Conservation (phyloP, 2,888 invertebrate species). For the Pterostichus niger region DNA sequence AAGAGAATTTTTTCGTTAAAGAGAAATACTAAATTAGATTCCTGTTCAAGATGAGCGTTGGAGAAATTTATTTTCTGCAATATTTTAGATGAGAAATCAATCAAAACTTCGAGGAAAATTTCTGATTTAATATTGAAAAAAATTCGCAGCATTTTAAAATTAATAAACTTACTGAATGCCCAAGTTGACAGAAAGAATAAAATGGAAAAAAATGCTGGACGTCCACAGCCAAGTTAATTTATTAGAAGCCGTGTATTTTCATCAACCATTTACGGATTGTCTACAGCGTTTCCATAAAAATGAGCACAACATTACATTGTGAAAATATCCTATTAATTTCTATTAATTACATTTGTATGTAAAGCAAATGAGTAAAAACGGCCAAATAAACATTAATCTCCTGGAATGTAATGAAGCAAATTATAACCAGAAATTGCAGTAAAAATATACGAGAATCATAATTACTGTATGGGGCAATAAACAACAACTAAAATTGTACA, state of each 20-base stretch:
- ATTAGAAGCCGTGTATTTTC: conserved; percentile 42
- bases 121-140: conserved; percentile 38
- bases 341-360: conserved; percentile 56
- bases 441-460: conserved; percentile 49
- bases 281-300: conserved; percentile 37
- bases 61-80: not conserved
- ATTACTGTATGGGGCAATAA: not conserved
- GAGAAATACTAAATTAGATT: too few relatives aligned
- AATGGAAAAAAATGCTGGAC: conserved; percentile 28
- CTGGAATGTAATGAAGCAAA: conserved; percentile 46
- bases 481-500: conserved; percentile 1
- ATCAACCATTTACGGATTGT: conserved; percentile 43
- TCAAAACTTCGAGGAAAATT: conserved; percentile 29
- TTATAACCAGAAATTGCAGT: conserved; percentile 49
- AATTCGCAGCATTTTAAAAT: conserved; percentile 40
- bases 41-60: not conserved
- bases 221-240: conserved; percentile 13
- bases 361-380: conserved; percentile 53
- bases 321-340: conserved; percentile 57
- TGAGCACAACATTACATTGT: conserved; percentile 37
- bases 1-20: too few relatives aligned
- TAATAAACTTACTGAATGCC: conserved; percentile 34
- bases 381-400: conserved; percentile 51
- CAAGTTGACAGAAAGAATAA: conserved; percentile 17
- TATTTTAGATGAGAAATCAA: conserved; percentile 34